Percentiles rank a stretch among this genome's conserved stretches.
Evolutionary conservation across 2,888 invertebrate genomes (phyloP).

Genomic region (Eristalis intricaria): DNA sequence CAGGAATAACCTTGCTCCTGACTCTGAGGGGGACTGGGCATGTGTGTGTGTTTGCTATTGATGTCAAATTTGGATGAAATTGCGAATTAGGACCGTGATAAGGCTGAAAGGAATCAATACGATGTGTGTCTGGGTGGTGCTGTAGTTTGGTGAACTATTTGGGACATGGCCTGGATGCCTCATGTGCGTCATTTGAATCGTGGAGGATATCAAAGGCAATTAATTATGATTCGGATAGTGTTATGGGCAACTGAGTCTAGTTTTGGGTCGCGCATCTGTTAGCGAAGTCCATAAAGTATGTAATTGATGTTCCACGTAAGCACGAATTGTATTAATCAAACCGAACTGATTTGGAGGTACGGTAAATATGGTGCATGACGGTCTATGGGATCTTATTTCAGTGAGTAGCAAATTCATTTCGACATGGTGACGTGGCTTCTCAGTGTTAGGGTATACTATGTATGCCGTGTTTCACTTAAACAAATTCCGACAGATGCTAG

Average conservation of each 20-base stretch:
- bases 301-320: neutral
- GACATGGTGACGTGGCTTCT: neutral
- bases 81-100: constrained; percentile 7
- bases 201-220: constrained; percentile 9
- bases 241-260: neutral
- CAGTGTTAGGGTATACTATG: neutral
- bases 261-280: neutral
- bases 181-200: neutral
- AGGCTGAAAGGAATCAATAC: neutral
- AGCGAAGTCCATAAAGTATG: neutral
- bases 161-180: neutral
- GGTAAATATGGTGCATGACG: neutral
- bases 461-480: neutral
- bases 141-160: neutral
- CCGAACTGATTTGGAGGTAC: neutral
- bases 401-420: neutral
- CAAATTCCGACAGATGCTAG: no score
- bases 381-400: neutral
- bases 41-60: constrained; percentile 1
- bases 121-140: neutral
- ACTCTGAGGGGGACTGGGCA: neutral
- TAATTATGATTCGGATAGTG: constrained; percentile 7
- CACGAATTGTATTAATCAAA: neutral
- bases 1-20: neutral
- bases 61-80: constrained; percentile 27